Evolutionary conservation across 2,888 invertebrate genomes (phyloP), one percentile per base, ranked within the genome.

Genomic region (Arge pagana): DNA sequence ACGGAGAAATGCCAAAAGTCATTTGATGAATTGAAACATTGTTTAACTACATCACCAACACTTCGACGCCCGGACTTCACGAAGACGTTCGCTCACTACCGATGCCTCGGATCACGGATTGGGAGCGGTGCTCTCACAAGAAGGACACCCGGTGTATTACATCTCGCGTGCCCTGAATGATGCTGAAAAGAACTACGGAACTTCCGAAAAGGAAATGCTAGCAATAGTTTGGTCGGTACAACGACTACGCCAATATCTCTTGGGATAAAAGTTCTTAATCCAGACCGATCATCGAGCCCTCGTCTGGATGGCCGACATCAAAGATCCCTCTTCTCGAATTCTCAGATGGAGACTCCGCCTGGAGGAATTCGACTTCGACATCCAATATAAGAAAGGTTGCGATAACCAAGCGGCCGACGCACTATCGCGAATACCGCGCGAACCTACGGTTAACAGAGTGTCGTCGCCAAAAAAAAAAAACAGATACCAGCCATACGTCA

Each of bases 81-180:
- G 11, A 54, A 57, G 52, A 57, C 61, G 21, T 71, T 71, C 31
- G 33, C 28, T 71, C 2, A 66, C 66, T 0, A 64, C 62, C 0
- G 68, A 69, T 39, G 66, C 68, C 1, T 63, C 61, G 3, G 13
- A 37, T 19, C 7, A 11, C 1, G 37, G 19, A 19, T 10, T 37
- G n/a, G 37, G 37, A 37, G 37, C 11, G n/a, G 19, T 37, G 4
- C 19, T 37, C 3, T 37, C 37, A 10, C 37, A 37, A 37, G 37
- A 19, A 3, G 19, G 19, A 18, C 18, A 18, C n/a, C 37, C 37
- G 7, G 19, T 37, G n/a, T 16, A 16, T n/a, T 37, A 11, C 11
- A n/a, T 19, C 11, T 19, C 19, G 1, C 19, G 37, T 21, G 11
- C 13, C 1, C 37, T 37, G 7, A 37, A 37, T 1, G 19, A 37